phyloP scores from a whole-genome alignment of 2,888 invertebrate species.

The Caradrina clavipalpis region DNA sequence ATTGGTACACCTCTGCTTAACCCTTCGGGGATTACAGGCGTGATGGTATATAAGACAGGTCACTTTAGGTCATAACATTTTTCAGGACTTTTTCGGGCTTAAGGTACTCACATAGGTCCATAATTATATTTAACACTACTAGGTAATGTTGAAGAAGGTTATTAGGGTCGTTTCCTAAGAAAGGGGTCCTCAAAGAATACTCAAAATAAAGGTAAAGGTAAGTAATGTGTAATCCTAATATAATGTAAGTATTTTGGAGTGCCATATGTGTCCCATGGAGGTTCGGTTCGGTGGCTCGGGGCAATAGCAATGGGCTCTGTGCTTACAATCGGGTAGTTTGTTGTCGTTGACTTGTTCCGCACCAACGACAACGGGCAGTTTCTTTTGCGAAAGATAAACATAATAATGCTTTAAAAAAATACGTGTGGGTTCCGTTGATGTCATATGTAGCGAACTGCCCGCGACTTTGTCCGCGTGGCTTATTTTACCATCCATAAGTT shows the following conservation, averaged over 20 bases:
- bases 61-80: neutral
- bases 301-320: slow-evolving; percentile 25
- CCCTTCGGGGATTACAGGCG: no score
- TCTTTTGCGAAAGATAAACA: slow-evolving; percentile 18
- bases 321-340: slow-evolving; percentile 5
- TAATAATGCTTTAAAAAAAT: slow-evolving; percentile 25
- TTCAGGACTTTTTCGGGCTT: neutral
- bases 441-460: no score
- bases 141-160: slow-evolving; percentile 17
- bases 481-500: no score
- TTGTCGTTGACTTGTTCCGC: slow-evolving; percentile 32
- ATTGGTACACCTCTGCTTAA: no score
- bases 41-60: neutral
- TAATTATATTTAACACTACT: slow-evolving; percentile 19
- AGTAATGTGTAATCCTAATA: slow-evolving; percentile 54
- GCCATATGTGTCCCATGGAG: slow-evolving; percentile 44
- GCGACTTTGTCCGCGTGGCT: no score
- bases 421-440: neutral
- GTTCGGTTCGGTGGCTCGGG: slow-evolving; percentile 17
- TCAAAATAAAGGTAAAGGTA: slow-evolving; percentile 41
- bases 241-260: slow-evolving; percentile 47
- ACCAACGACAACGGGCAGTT: slow-evolving; percentile 27
- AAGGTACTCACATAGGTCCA: neutral
- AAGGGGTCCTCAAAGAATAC: slow-evolving; percentile 35
- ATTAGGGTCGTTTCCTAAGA: slow-evolving; percentile 34